These are phyloP conservation scores for Calliphora vomitoria DNA, from an alignment of 2,888 invertebrate species.

Conservation along the genomic window DNA sequence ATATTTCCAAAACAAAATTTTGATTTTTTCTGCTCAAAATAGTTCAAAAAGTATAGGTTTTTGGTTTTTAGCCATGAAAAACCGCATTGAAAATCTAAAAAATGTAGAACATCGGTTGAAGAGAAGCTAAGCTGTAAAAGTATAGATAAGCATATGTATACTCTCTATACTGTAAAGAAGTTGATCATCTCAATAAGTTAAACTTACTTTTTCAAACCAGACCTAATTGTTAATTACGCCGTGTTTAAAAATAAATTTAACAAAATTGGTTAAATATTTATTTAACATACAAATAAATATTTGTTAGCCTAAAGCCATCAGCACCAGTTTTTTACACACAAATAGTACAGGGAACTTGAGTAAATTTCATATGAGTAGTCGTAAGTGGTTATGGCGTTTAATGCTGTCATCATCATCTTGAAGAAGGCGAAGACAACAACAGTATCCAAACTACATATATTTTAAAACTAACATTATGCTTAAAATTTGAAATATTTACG, in stretches of 20 bases:
- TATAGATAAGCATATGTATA: too few relatives aligned
- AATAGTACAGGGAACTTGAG: neutral
- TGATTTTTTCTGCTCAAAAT: too few relatives aligned
- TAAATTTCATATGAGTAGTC: neutral
- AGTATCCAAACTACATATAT: conserved; percentile 1
- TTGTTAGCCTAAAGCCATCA: neutral
- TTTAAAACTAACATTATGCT: neutral
- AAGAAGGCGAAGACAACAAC: neutral
- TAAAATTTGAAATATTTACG: neutral
- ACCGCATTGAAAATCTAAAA: too few relatives aligned
- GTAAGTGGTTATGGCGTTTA: neutral
- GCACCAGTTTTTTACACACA: conserved; percentile 12
- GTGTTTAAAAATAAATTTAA: neutral
- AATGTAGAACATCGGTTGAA: too few relatives aligned
- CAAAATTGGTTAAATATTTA: neutral
- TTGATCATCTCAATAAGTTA: neutral
- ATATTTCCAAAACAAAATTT: too few relatives aligned
- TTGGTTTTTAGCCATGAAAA: too few relatives aligned
- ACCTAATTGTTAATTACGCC: conserved; percentile 1
- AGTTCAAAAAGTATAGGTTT: too few relatives aligned
- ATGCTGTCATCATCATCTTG: neutral
- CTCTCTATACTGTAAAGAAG: too few relatives aligned
- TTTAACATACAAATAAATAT: neutral
- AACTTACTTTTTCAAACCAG: conserved; percentile 5
- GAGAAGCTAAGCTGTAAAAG: too few relatives aligned